These are phyloP conservation scores for Tokudaia muenninki DNA, from an alignment of 2,797 vertebrate species.

Conservation along the genomic window DNA sequence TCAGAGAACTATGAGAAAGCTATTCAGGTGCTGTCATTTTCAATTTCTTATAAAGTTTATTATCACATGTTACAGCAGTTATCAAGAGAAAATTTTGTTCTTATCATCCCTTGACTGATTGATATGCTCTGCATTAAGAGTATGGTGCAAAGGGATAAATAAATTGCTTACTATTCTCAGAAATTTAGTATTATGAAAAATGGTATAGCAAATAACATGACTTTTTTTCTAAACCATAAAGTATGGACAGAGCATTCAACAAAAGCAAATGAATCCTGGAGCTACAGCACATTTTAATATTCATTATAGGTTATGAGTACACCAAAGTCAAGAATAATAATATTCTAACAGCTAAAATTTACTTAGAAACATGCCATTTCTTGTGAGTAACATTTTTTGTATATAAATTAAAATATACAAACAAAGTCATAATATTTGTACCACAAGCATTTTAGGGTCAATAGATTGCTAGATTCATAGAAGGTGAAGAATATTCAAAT, in stretches of 20 bases:
- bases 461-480: not conserved
- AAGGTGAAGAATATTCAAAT: not conserved
- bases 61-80: not conserved
- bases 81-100: not conserved
- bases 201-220: not conserved
- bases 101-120: not conserved
- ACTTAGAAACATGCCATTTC: slow-evolving; percentile 4
- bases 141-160: slow-evolving; percentile 8
- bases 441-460: not conserved
- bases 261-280: not conserved
- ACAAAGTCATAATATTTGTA: not conserved
- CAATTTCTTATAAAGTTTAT: slow-evolving; percentile 12
- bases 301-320: not conserved
- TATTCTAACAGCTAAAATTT: not conserved
- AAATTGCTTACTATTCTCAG: not conserved
- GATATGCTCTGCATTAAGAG: not conserved
- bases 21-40: not conserved
- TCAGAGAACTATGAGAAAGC: slow-evolving; percentile 25
- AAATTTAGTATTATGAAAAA: not conserved
- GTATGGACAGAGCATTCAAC: not conserved
- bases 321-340: not conserved
- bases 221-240: slow-evolving; percentile 29
- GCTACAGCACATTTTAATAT: not conserved
- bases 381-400: not conserved
- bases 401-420: slow-evolving; percentile 6